Conservation (phyloP, 1,140 invertebrate genomes). For the Calliphora vicina region DNA sequence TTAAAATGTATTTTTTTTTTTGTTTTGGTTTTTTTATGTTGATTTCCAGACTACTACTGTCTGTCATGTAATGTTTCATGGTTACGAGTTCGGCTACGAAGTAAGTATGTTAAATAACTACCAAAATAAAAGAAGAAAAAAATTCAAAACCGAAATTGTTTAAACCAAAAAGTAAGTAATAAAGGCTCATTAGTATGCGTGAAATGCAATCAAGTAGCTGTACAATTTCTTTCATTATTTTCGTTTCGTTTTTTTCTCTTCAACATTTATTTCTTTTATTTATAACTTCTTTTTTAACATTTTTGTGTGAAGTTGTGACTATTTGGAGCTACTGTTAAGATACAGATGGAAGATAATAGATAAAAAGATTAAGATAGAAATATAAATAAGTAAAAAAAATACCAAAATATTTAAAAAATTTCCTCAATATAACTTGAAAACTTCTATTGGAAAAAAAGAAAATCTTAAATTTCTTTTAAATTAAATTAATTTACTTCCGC, state of each 20-base stretch:
- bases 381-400: not conserved
- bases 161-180: not conserved
- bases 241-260: not conserved
- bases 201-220: slow-evolving; percentile 30
- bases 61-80: slow-evolving; percentile 34
- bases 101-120: slow-evolving; percentile 11
- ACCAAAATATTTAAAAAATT: not conserved
- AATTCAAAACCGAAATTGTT: not conserved
- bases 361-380: not conserved
- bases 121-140: not conserved
- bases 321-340: slow-evolving; percentile 9
- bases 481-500: not conserved
- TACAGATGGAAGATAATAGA: not conserved
- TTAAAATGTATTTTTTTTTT: not conserved
- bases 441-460: no score
- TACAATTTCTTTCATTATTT: not conserved
- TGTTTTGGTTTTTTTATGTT: not conserved
- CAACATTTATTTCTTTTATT: no score
- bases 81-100: not conserved
- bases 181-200: slow-evolving; percentile 30
- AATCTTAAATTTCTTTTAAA: no score
- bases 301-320: not conserved
- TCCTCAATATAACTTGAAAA: no score
- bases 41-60: not conserved
- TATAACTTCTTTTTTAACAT: no score